Evolutionary conservation across 1,140 invertebrate genomes (phyloP), one percentile per base, ranked within the genome.

Genomic region (Ectropis grisescens): DNA sequence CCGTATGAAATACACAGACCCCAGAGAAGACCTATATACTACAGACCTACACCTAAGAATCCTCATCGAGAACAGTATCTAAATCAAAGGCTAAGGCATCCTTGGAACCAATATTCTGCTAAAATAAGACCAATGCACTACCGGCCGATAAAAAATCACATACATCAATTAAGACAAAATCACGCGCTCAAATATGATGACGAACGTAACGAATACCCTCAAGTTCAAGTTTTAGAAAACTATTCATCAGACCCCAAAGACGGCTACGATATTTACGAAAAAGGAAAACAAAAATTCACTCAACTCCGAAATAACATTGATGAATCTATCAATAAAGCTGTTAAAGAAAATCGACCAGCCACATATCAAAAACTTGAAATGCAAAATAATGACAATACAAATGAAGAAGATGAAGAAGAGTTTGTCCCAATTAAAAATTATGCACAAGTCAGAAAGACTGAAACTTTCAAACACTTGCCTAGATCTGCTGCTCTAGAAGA

Each of bases 391-490:
- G 35, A 59, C 15, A 11, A 49, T 26, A 9, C 39, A 37, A 16
- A 36, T 37, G 29, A 51, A 28, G 28, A 58, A 13, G 64, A 74
- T 8, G 67, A 82, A 35, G 46, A 72, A 0, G 85, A 87, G 16
- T 91, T 91, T 57, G 82, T 90, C 5, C 90, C 90, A 0, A 79
- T 84, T 1, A 87, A 87, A 65, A 71, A 87, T 39, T 90, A 90
- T 41, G 85, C 88, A 0, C 90, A 91, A 67, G 89, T 90, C 0
- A 70, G 89, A 39, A 84, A 85, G 43, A 86, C 79, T 6, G 85
- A 90, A 53, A 84, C 84, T 0, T 78, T 84, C 12, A 85, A 86
- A 55, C 84, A 87, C 50, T 40, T 90, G 16, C 90, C 90, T 0
- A 75, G 67, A 49, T 68, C 68, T 41, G 82, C 84, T 11, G 86